Evolutionary conservation across 2,797 vertebrate genomes (phyloP), one percentile per base, ranked within the genome.

Genomic region (Chaetodon trifasciatus): DNA sequence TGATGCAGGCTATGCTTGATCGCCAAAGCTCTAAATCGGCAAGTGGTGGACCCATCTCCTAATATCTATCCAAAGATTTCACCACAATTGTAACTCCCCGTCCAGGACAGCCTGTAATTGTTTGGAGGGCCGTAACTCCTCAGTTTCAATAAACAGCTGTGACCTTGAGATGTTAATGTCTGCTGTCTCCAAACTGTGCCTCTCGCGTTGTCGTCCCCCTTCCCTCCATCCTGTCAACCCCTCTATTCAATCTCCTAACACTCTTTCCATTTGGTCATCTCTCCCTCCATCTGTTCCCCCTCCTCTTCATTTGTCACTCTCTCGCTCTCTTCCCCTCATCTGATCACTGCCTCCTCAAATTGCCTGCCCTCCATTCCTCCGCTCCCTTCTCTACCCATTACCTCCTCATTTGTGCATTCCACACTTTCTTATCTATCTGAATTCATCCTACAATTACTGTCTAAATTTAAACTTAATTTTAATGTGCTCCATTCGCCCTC

Each of bases 341-440:
- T 81, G 52, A 81, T 67, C 73, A 40, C 49, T 57, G 52, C 52
- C 47, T 74, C 71, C 67, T 61, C 24, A 72, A 71, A 78, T 76
- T 79, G 39, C 71, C 76, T 73, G 50, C 62, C 53, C 62, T 75
- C 70, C 65, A 55, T 76, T 75, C 42, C 46, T 47, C 55, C 2
- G 42, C 62, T 75, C 47, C 3, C 58, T 46, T 55, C 58, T 71
- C 70, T 61, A 50, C 73, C 71, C 70, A 85, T 79, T 69, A 72
- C 40, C 32, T 66, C 58, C 76, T 83, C 84, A 64, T 88, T 84
- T 86, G 32, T 62, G 39, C 58, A 75, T 71, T 74, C 60, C 67
- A 39, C 11, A 74, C 46, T 39, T 75, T 66, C 70, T 35, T 74
- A 75, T 76, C 52, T 28, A 9, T 80, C 63, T 69, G 12, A 71